Conservation (phyloP, 2,888 invertebrate genomes). For the Tenthredo distinguenda region DNA sequence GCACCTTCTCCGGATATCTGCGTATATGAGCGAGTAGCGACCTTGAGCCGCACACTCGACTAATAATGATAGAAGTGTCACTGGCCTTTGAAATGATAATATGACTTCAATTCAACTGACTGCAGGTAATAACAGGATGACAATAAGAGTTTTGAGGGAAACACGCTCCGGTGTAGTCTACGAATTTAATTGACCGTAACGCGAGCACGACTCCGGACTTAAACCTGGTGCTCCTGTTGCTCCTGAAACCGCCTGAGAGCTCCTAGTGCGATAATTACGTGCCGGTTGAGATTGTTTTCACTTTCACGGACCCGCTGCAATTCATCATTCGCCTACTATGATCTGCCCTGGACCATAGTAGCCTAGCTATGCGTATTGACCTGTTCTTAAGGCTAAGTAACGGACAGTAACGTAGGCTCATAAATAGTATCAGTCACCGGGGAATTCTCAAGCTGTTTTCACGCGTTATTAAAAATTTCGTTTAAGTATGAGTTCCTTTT, state of each 20-base stretch:
- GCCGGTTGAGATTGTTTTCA: conserved; percentile 35
- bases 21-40: background rate
- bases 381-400: background rate
- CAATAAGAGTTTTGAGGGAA: conserved; percentile 18
- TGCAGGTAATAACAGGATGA: background rate
- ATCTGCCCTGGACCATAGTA: background rate
- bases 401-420: conserved; percentile 18
- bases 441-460: conserved; percentile 5
- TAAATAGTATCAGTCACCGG: background rate
- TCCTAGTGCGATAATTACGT: conserved; percentile 30
- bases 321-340: conserved; percentile 25
- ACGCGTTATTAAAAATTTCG: background rate
- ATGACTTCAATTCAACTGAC: background rate
- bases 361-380: conserved; percentile 25
- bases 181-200: conserved; percentile 46
- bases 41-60: conserved; percentile 16
- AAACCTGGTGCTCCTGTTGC: conserved; percentile 30
- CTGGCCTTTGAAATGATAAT: background rate
- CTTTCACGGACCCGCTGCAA: conserved; percentile 39
- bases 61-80: conserved; percentile 15
- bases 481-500: background rate
- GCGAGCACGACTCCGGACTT: conserved; percentile 29
- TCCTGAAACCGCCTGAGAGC: background rate
- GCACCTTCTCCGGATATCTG: conserved; percentile 26
- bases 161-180: background rate